These are phyloP conservation scores for Teleopsis dalmanni DNA, from an alignment of 1,140 invertebrate genomes.

Conservation along the genomic window DNA sequence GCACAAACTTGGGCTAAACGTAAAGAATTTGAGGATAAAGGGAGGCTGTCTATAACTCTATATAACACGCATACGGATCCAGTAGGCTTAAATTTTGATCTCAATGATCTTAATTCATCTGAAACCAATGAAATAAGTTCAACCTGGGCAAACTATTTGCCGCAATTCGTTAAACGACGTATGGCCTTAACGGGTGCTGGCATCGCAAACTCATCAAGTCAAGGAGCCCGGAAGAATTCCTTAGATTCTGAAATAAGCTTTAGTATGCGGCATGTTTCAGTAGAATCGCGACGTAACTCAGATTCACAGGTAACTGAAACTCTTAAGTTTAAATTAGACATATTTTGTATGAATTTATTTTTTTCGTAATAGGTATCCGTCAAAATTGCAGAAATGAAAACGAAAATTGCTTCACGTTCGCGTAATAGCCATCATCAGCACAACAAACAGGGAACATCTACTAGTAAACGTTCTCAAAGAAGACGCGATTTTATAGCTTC, in stretches of 20 bases:
- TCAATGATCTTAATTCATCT: conserved; percentile 59
- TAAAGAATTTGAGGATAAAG: conserved; percentile 74
- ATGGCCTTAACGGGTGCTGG: conserved; percentile 61
- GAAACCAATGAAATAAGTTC: conserved; percentile 69
- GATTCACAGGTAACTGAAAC: conserved; percentile 61
- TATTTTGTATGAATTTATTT: background rate
- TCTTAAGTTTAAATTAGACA: background rate
- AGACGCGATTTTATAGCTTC: conserved; percentile 44
- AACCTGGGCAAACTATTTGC: conserved; percentile 81
- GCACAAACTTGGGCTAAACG: conserved; percentile 81
- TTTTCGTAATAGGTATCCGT: conserved; percentile 50
- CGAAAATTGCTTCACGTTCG: conserved; percentile 54
- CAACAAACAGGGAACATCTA: conserved; percentile 43
- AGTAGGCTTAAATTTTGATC: conserved; percentile 76
- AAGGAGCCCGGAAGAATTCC: conserved; percentile 50
- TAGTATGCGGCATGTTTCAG: conserved; percentile 67
- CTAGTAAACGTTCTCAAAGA: conserved; percentile 39
- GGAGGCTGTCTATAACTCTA: conserved; percentile 78
- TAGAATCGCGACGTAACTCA: conserved; percentile 74
- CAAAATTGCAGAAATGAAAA: conserved; percentile 71
- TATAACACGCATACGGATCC: conserved; percentile 82
- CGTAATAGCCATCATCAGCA: conserved; percentile 33
- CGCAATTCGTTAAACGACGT: conserved; percentile 72
- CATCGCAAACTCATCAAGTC: conserved; percentile 51
- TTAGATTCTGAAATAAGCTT: conserved; percentile 76